phyloP scores from a whole-genome alignment of 2,888 invertebrate genomes.

The Entomobrya proxima region DNA sequence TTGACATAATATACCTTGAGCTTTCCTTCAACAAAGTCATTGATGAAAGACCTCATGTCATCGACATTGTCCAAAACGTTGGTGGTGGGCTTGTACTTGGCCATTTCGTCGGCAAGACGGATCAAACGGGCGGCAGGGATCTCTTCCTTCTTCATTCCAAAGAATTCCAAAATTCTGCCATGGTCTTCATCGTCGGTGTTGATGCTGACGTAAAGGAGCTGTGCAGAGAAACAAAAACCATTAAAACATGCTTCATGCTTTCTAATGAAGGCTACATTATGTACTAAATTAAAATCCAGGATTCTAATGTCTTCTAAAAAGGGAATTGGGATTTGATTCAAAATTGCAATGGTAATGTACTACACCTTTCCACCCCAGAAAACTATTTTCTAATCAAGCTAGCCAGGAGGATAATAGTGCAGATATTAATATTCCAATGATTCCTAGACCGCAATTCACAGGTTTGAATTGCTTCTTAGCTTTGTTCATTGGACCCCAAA shows the following conservation, averaged over 20 bases:
- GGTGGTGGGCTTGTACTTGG: slow-evolving; percentile 94
- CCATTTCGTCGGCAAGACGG: slow-evolving; percentile 97
- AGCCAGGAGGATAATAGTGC: slow-evolving; percentile 75
- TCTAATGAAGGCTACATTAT: neutral
- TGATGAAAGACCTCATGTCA: slow-evolving; percentile 86
- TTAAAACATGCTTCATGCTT: neutral
- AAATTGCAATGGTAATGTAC: too few relatives aligned
- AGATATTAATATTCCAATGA: slow-evolving; percentile 74
- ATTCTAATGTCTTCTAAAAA: too few relatives aligned
- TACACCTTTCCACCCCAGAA: slow-evolving; percentile 75
- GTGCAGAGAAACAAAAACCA: slow-evolving; percentile 42
- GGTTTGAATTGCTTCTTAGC: slow-evolving; percentile 56
- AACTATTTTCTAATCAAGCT: slow-evolving; percentile 68
- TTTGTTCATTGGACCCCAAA: slow-evolving; percentile 44
- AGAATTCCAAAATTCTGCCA: slow-evolving; percentile 98
- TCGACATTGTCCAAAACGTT: slow-evolving; percentile 83
- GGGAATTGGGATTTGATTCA: too few relatives aligned
- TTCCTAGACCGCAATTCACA: slow-evolving; percentile 63
- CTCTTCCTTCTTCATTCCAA: slow-evolving; percentile 97
- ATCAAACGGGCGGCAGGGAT: slow-evolving; percentile 94
- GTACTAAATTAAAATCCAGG: neutral
- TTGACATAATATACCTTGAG: slow-evolving; percentile 82
- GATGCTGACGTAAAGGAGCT: slow-evolving; percentile 95
- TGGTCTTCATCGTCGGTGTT: slow-evolving; percentile 97
- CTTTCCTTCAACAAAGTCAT: slow-evolving; percentile 92